These are phyloP conservation scores for Calcarius lapponicus DNA, from an alignment of 2,797 vertebrate species.

Conservation along the genomic window DNA sequence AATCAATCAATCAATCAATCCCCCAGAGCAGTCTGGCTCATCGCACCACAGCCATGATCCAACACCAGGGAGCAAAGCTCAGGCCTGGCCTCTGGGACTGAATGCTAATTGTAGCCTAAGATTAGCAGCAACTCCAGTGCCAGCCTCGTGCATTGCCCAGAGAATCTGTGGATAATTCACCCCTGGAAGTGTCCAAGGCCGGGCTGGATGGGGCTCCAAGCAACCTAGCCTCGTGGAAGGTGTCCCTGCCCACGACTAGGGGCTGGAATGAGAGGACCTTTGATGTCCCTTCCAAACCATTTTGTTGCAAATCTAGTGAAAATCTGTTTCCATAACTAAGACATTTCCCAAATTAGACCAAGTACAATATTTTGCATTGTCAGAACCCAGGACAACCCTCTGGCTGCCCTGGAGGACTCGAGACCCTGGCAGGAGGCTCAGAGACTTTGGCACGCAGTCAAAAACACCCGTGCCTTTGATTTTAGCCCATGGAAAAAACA, in stretches of 20 bases:
- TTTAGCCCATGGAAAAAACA: too few species aligned
- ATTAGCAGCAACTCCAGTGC: fast-evolving
- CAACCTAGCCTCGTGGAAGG: neutral
- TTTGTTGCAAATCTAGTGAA: neutral
- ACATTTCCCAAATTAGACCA: neutral
- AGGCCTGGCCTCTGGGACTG: neutral
- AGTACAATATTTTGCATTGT: neutral
- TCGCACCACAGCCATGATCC: too few species aligned
- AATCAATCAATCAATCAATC: neutral
- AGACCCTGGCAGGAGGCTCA: too few species aligned
- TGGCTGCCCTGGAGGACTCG: too few species aligned
- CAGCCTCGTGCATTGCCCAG: neutral
- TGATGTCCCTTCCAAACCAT: neutral
- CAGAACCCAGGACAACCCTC: too few species aligned
- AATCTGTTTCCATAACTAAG: neutral
- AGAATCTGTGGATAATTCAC: fast-evolving
- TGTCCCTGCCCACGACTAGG: fast-evolving
- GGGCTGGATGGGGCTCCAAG: too few species aligned
- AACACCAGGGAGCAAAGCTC: too few species aligned
- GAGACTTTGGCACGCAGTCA: too few species aligned
- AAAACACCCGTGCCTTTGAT: too few species aligned
- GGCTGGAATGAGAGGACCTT: neutral
- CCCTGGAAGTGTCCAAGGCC: neutral
- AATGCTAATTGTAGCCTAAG: fast-evolving
- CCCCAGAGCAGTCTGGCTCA: neutral